A percentile compares a stretch with the other conserved stretches of the same genome.
These are phyloP conservation scores for Callaeas wilsoni DNA, from an alignment of 2,113 vertebrate species.

Conservation along the genomic window DNA sequence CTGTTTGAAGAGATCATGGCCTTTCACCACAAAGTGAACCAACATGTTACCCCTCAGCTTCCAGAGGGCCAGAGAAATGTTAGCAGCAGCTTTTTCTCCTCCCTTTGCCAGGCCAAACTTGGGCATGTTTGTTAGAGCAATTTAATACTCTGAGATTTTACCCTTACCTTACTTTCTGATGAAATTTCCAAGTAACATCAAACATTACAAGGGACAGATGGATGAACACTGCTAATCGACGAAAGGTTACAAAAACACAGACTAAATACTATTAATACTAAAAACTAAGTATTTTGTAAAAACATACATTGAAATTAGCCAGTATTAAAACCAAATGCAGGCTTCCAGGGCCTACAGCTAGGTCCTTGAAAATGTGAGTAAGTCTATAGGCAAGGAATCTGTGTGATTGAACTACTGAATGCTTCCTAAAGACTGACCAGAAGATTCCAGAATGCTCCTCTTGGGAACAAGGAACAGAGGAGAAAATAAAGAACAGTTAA, in stretches of 20 bases:
- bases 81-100: neutral
- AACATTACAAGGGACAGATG: neutral
- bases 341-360: neutral
- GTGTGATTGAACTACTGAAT: neutral
- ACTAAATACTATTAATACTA: neutral
- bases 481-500: neutral
- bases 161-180: neutral
- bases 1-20: neutral
- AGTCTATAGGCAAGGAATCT: neutral
- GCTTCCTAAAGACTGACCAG: neutral
- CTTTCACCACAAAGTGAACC: neutral
- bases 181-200: neutral
- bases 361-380: neutral
- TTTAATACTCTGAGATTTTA: neutral
- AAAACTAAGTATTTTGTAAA: neutral
- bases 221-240: neutral
- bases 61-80: neutral
- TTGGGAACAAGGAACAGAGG: neutral
- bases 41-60: neutral
- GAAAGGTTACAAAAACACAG: neutral
- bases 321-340: neutral
- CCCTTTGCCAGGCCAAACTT: neutral
- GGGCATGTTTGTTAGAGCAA: neutral
- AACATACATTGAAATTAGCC: neutral
- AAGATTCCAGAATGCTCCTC: neutral